Evolutionary conservation across 2,888 invertebrate species (phyloP), one percentile per base, ranked within the genome.

Genomic region (Melinaea menophilus): DNA sequence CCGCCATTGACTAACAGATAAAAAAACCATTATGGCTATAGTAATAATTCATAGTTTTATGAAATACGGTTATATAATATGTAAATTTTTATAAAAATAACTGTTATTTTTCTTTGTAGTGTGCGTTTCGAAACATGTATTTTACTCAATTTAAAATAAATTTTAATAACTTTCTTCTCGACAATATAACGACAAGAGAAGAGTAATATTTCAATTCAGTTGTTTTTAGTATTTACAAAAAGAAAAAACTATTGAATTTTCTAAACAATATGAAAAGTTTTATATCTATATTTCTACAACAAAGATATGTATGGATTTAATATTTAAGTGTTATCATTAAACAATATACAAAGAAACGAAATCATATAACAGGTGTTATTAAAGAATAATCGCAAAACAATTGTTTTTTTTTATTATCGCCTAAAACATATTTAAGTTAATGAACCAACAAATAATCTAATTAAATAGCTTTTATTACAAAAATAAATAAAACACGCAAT

Each of bases 1-100:
- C 96, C 97, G n/a, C 98, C 98, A 83, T 98, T 97, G 56, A 98
- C 98, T 98, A 91, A 56, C 86, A 88, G 67, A 7, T 45, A 55
- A 56, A 63, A 45, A 51, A 37, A 41, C 7, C 41, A 9, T 41
- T 9, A 9, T 41, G 11, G 41, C 11, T 7, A 37, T 37, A 4
- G 37, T 37, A 37, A 37, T n/a, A 37, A 37, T 4, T 37, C 3
- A 56, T 37, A 5, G 22, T 37, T 37, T 5, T 4, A 37, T 2
- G 1, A 37, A 5, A 37, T 37, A 37, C 37, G 37, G 7, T 37
- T 37, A 37, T 37, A 37, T 7, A 5, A 56, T 4, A 37, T 0
- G n/a, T 56, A n/a, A 37, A 4, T 13, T 34, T 3, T 22, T 47
- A 12, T 57, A 11, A 57, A 46, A 57, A 57, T 57, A 31, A 46